Conservation (phyloP, 1,140 invertebrate genomes). For the Heliothis virescens region DNA sequence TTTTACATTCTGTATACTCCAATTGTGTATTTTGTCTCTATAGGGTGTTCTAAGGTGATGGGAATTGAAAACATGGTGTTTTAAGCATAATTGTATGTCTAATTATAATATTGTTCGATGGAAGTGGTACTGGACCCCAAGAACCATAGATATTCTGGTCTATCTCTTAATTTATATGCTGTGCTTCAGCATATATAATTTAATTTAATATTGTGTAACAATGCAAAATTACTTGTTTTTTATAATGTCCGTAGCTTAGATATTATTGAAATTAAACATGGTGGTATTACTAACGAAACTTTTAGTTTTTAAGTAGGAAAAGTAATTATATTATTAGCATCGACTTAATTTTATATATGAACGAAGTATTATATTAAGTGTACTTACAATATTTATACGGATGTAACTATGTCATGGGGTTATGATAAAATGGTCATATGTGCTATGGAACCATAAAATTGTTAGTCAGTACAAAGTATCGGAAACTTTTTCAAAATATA, state of each 20-base stretch:
- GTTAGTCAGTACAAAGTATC: too few relatives aligned
- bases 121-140: too few relatives aligned
- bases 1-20: slow-evolving; percentile 7
- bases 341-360: background rate
- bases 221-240: background rate
- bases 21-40: background rate
- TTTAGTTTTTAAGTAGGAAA: slow-evolving; percentile 28
- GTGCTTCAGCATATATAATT: background rate
- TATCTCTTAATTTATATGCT: background rate
- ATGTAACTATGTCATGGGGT: too few relatives aligned
- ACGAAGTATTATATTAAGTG: background rate
- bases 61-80: background rate
- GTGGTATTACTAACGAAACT: slow-evolving; percentile 14
- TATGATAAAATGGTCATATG: background rate
- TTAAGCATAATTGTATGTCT: too few relatives aligned
- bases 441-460: too few relatives aligned
- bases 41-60: slow-evolving; percentile 3
- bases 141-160: background rate
- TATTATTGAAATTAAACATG: background rate
- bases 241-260: slow-evolving; percentile 15
- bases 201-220: background rate
- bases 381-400: background rate
- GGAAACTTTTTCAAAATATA: too few relatives aligned
- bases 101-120: too few relatives aligned
- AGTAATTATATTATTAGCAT: slow-evolving; percentile 24